Evolutionary conservation across 2,888 invertebrate species (phyloP), one percentile per base, ranked within the genome.

Genomic region (Heliconius ethilla): DNA sequence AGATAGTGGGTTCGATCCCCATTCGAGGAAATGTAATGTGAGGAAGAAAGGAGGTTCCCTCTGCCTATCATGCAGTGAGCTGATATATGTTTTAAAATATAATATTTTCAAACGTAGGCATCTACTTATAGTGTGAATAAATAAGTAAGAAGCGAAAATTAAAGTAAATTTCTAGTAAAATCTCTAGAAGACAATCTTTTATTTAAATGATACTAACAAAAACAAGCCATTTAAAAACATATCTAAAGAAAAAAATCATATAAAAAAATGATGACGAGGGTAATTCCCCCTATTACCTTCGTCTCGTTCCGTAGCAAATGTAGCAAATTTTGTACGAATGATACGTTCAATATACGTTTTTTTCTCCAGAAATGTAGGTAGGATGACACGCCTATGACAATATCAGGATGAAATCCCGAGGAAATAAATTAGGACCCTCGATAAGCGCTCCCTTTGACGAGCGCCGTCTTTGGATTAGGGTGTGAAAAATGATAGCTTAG

Each of bases 371-470:
- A 80, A 78, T 75, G 79, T 79, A 55, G 78, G 79, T 77, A 65
- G 78, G 79, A 86, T 85, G 88, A 86, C 87, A 87, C 84, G 83
- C 86, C 88, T 87, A 88, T 88, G 91, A 90, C 90, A 87, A 89
- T 88, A 90, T 91, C 90, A 88, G 88, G 89, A 87, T 87, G 86
- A 89, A 91, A 91, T 90, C 91, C 92, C 85, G 83, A 82, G 87
- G 89, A 92, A 92, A 93, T 92, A 93, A 94, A 94, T 94, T 93
- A 91, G 89, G 89, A 88, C 84, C 85, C 86, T 86, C 90, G 93
- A 93, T 93, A 93, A 94, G 92, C 92, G 92, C 87, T 91, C 92
- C 90, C 93, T 94, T 93, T 94, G 93, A 94, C 93, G 93, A 93
- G 89, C 82, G 87, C 88, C 90, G 91, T 91, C 91, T 89, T 87